Percentiles rank a stretch among this genome's conserved stretches.
Evolutionary conservation across 1,140 invertebrate species (phyloP).

Genomic region (Lordiphosa collinella): DNA sequence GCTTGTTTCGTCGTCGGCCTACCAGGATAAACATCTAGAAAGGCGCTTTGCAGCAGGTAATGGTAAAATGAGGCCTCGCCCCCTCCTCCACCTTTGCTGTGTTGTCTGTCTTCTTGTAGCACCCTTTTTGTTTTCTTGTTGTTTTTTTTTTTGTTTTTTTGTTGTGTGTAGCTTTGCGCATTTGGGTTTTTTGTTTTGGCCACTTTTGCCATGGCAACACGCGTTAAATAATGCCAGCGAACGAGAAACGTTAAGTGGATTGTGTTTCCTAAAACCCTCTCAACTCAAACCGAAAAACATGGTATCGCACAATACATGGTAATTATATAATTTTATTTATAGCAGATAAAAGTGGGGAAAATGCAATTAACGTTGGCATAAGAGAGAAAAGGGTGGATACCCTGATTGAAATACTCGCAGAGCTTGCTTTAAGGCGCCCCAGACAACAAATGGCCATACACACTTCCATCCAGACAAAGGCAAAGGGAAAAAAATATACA

Average conservation of each 20-base stretch:
- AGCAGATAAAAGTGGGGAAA: conserved; percentile 70
- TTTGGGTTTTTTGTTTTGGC: conserved; percentile 70
- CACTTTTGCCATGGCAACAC: conserved; percentile 69
- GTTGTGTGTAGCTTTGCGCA: conserved; percentile 49
- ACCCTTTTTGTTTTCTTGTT: conserved; percentile 2
- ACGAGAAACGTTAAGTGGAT: conserved; percentile 61
- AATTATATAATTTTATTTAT: conserved; percentile 79
- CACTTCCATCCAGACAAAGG: conserved; percentile 15
- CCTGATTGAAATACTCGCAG: neutral
- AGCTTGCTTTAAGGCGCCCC: conserved; percentile 1
- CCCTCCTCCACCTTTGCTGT: neutral
- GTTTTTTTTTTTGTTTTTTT: neutral
- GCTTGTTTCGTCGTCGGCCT: conserved; percentile 30
- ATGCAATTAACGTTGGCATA: conserved; percentile 60
- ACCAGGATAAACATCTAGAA: conserved; percentile 69
- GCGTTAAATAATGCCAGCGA: conserved; percentile 63
- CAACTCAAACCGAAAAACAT: neutral
- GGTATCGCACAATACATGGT: conserved; percentile 54
- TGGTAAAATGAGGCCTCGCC: conserved; percentile 25
- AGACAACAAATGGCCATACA: conserved; percentile 5
- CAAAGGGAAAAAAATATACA: conserved; percentile 24
- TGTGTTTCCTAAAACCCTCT: conserved; percentile 7
- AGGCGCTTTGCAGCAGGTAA: conserved; percentile 57
- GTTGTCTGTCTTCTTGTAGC: conserved; percentile 14
- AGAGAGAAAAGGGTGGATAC: conserved; percentile 1